Percentiles rank a stretch among this genome's conserved stretches.
Evolutionary conservation across 2,797 vertebrate genomes (phyloP).

Genomic region (Clarias fuscus): DNA sequence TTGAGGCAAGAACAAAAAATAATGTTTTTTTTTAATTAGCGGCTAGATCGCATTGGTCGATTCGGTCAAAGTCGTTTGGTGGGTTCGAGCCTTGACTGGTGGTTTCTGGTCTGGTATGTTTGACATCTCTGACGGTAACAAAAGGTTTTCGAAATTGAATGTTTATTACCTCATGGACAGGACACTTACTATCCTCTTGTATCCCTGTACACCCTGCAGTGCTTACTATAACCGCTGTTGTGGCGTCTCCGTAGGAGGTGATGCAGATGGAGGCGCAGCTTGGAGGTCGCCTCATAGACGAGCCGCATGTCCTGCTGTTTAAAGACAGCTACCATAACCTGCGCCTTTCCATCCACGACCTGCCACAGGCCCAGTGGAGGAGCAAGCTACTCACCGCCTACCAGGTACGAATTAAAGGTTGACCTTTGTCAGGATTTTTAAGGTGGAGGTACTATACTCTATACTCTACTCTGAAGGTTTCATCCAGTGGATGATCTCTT

Average conservation of each 20-base stretch:
- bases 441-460: too few species aligned
- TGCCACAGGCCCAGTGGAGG: conserved; percentile 96
- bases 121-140: neutral
- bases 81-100: neutral
- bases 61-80: neutral
- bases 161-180: too few species aligned
- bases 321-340: conserved; percentile 99
- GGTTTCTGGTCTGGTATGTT: neutral
- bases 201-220: too few species aligned
- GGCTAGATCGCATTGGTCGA: neutral
- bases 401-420: conserved; percentile 76
- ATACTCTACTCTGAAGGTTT: neutral
- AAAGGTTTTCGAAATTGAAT: neutral
- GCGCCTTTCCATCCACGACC: conserved; percentile 95
- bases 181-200: too few species aligned
- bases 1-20: neutral
- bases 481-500: neutral
- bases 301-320: conserved; percentile 93
- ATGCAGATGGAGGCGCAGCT: conserved; percentile 97
- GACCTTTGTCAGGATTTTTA: too few species aligned
- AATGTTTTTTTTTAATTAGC: neutral
- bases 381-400: conserved; percentile 97
- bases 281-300: conserved; percentile 95
- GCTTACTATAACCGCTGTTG: neutral
- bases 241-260: conserved; percentile 83